phyloP scores from a whole-genome alignment of 2,113 vertebrate species.

The crab-eating macaque (Macaca fascicularis) region T2T-MFA8v1.1 NC_088378.1:36485001-36485500 shows the following conservation, averaged over 20 bases:
- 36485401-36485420: not conserved
- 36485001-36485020: not conserved
- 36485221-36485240: not conserved
- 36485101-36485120: constrained; percentile 64
- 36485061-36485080: not conserved
- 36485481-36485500: not conserved
- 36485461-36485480: not conserved
- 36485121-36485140: not conserved
- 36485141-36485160: rapidly evolving
- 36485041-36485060: not conserved
- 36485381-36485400: not conserved
- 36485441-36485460: not conserved
- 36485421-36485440: not conserved
- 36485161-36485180: not conserved
- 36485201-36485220: not conserved
- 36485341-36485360: not conserved
- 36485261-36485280: not conserved
- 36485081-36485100: not conserved
- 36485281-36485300: not conserved
- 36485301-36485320: not conserved
- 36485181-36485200: not conserved
- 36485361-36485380: not conserved
- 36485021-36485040: not conserved
- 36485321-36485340: not conserved
- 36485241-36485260: not conserved